These are phyloP conservation scores for Adela reaumurella DNA, from an alignment of 2,888 invertebrate genomes.

Conservation along the genomic window DNA sequence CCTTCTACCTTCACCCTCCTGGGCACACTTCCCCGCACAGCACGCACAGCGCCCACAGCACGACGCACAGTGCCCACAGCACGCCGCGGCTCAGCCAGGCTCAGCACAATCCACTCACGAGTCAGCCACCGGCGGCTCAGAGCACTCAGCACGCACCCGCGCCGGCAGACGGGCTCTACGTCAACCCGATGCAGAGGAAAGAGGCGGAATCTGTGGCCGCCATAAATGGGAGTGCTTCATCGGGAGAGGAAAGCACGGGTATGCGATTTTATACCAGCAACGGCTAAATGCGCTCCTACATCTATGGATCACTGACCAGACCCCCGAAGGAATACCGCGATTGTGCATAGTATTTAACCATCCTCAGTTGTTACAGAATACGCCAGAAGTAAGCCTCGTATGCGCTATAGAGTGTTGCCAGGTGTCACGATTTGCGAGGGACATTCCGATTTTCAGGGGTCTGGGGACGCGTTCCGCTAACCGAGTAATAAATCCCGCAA, in stretches of 20 bases:
- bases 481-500: no score
- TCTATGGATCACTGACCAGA: background rate
- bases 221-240: slow-evolving; percentile 25
- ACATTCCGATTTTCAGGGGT: no score
- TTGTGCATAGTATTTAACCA: no score
- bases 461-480: no score
- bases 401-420: no score
- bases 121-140: slow-evolving; percentile 65
- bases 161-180: slow-evolving; percentile 76
- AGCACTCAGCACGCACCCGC: slow-evolving; percentile 31
- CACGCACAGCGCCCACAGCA: slow-evolving; percentile 18
- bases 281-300: background rate
- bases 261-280: no score
- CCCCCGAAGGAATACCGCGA: no score
- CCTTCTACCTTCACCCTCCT: slow-evolving; percentile 77
- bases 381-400: background rate
- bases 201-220: slow-evolving; percentile 26
- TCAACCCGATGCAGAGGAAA: slow-evolving; percentile 72
- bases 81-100: background rate
- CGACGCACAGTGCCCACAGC: slow-evolving; percentile 20
- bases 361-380: no score
- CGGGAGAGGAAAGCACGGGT: slow-evolving; percentile 49
- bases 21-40: slow-evolving; percentile 20
- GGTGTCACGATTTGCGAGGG: no score
- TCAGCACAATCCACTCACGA: background rate